Base-by-base conservation (phyloP, 2,888 invertebrate genomes). In the Pachymerium ferrugineum region DNA sequence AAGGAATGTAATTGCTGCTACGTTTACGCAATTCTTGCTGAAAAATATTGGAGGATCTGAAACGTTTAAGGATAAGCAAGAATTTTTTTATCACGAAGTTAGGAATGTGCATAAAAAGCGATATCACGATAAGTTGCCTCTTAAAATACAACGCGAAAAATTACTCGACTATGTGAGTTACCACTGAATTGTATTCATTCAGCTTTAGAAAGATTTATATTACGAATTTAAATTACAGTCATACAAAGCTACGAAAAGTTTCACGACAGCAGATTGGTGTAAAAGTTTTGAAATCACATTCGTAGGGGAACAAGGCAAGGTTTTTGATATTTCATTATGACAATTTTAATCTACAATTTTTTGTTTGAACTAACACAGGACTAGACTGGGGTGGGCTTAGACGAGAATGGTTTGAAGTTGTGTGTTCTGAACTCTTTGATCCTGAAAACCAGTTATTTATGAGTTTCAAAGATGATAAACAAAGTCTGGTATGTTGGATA, bases 41-140 rank as follows among this genome's bases (percentile, higher is more conserved):
- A 93, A 93, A 84, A 95, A 95, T 85, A 94, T 94, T 82, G 96
- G 95, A 72, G 96, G 96, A 1, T 95, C 94, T 68, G 96, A 96
- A 83, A 92, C 94, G 12, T 96, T 97, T 81, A 93, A 94, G 77
- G 85, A 86, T 77, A 86, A 86, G 78, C 84, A 84, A 78, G 90
- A 90, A 79, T 91, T 90, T 83, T 91, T 92, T 83, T 90, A 91
- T 83, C 89, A 89, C 79, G 89, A 91, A 86, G 86, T 93, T 31
- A 87, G 95, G 78, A 91, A 92, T 79, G 90, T 89, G 79, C 94
- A 95, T 84, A 88, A 91, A 78, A 92, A 92, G 74, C 91, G 92
- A 81, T 89, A 92, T 80, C 93, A 94, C 83, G 94, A 94, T 80
- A 92, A 92, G 82, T 83, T 93, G 69, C 86, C 89, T 16, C 85